phyloP scores from a whole-genome alignment of 64 coral and sea anemone species.

The Montipora capricornis region DNA sequence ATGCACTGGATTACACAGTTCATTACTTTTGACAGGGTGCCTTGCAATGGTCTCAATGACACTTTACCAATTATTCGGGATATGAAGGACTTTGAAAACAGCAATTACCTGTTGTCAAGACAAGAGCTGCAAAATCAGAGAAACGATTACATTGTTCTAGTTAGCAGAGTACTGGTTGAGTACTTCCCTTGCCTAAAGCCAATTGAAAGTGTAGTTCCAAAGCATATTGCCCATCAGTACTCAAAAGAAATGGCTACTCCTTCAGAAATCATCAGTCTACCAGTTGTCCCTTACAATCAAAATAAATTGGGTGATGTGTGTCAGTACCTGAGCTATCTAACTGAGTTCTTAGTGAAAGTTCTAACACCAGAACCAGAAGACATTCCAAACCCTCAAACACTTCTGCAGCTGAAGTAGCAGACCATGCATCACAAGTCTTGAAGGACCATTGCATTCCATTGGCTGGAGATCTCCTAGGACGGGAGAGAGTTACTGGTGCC shows the following conservation, averaged over 20 bases:
- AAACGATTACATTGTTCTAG: not conserved
- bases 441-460: not conserved
- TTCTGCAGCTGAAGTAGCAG: not conserved
- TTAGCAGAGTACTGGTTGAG: not conserved
- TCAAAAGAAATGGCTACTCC: not conserved
- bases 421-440: not conserved
- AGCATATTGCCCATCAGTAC: not conserved
- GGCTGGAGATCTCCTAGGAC: not conserved
- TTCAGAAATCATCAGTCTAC: slow-evolving; percentile 56
- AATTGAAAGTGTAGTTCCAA: not conserved
- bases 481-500: slow-evolving; percentile 37
- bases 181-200: not conserved
- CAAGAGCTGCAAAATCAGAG: not conserved
- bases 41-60: not conserved
- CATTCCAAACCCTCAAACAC: not conserved
- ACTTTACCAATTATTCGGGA: not conserved
- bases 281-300: slow-evolving; percentile 64
- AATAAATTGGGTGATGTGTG: not conserved
- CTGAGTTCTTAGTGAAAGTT: not conserved
- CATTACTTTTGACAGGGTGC: slow-evolving; percentile 40
- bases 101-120: not conserved
- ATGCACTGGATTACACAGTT: slow-evolving; percentile 67
- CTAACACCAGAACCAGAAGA: not conserved
- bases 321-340: not conserved
- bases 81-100: not conserved